A percentile compares a stretch with the other conserved stretches of the same genome.
Evolutionary conservation across 2,888 invertebrate species (phyloP).

Genomic region (Creontiades dilutus): DNA sequence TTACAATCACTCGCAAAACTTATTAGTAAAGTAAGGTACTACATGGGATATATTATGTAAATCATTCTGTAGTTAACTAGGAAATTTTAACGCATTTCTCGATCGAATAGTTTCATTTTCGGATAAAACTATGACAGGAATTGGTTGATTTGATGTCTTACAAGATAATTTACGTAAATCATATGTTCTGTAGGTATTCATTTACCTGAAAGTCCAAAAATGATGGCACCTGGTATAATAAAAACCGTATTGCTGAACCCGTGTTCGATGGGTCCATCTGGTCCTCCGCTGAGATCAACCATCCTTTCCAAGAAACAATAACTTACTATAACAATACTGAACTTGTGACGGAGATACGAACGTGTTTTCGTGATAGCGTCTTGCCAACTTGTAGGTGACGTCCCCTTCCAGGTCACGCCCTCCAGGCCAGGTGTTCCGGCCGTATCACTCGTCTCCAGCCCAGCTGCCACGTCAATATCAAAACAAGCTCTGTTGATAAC

Average conservation of each 20-base stretch:
- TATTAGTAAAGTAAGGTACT: too few species aligned
- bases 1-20: too few species aligned
- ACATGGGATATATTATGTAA: too few species aligned
- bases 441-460: not conserved
- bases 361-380: slow-evolving; percentile 12
- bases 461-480: slow-evolving; percentile 42
- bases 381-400: not conserved
- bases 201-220: slow-evolving; percentile 88
- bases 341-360: not conserved
- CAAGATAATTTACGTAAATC: not conserved
- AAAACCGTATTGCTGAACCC: slow-evolving; percentile 93
- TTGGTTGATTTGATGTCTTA: not conserved
- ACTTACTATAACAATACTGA: not conserved
- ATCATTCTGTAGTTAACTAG: too few species aligned
- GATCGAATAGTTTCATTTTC: too few species aligned
- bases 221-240: slow-evolving; percentile 90
- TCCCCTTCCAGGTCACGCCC: slow-evolving; percentile 17
- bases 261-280: slow-evolving; percentile 90
- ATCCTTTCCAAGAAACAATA: slow-evolving; percentile 79
- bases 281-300: slow-evolving; percentile 91
- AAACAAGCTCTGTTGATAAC: not conserved
- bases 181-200: too few species aligned
- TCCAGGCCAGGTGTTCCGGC: slow-evolving; percentile 9
- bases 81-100: too few species aligned
- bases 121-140: not conserved